Conservation (phyloP, 2,797 vertebrate genomes). For the Apodemus agrarius region DNA sequence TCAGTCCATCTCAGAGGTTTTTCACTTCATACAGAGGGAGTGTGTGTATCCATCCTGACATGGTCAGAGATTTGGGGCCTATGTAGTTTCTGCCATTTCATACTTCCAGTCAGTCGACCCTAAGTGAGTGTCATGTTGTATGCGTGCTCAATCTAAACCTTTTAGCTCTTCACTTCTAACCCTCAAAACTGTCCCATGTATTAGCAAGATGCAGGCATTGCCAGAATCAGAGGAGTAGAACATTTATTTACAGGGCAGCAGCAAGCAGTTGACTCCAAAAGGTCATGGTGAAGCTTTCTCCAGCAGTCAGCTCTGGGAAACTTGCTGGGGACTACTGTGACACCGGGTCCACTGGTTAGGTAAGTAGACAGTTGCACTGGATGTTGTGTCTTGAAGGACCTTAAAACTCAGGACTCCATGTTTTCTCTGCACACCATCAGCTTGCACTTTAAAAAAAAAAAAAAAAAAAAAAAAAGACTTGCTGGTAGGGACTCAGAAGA, state of each 20-base stretch:
- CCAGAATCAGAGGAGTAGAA: neutral
- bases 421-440: neutral
- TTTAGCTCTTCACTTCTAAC: neutral
- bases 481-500: too few species aligned
- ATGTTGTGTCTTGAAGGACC: neutral
- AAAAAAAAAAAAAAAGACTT: too few species aligned
- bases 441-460: neutral
- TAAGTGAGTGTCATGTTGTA: neutral
- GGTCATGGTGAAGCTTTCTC: neutral
- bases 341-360: neutral
- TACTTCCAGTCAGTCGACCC: neutral
- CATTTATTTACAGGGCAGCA: neutral
- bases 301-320: neutral
- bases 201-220: neutral
- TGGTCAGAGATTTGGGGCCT: neutral
- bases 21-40: neutral
- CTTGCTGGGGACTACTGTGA: neutral
- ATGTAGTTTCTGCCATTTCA: neutral
- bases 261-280: neutral
- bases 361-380: neutral
- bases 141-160: neutral
- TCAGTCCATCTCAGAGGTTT: neutral
- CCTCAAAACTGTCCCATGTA: neutral
- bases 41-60: neutral
- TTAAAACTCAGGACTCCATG: neutral